These are phyloP conservation scores for Campopleginae sp. DNA, from an alignment of 2,888 invertebrate genomes.

Conservation along the genomic window DNA sequence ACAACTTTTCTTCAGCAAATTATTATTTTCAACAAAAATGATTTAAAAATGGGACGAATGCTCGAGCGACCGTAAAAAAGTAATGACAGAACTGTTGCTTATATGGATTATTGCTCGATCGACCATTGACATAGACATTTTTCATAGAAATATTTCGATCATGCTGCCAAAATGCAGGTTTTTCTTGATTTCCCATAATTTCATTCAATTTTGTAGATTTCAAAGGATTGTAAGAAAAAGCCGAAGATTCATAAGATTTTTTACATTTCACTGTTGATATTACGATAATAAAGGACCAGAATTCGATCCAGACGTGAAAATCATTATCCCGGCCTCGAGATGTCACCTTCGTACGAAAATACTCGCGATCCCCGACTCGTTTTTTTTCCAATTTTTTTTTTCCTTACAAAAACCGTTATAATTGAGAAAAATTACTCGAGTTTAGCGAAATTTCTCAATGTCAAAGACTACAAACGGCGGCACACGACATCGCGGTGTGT, in stretches of 20 bases:
- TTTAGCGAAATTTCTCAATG: slow-evolving; percentile 28
- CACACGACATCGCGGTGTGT: slow-evolving; percentile 42
- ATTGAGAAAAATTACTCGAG: slow-evolving; percentile 32
- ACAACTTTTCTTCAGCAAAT: slow-evolving; percentile 7
- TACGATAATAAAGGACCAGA: background rate
- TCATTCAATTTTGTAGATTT: slow-evolving; percentile 12
- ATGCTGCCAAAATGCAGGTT: background rate
- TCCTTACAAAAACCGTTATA: background rate
- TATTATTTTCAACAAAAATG: slow-evolving; percentile 2
- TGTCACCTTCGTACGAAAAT: background rate
- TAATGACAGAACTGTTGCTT: slow-evolving; percentile 10
- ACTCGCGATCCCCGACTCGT: background rate
- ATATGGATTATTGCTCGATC: slow-evolving; percentile 21
- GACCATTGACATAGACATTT: slow-evolving; percentile 24
- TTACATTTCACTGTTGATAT: slow-evolving; percentile 19
- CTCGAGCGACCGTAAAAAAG: background rate
- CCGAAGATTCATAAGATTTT: slow-evolving; percentile 13
- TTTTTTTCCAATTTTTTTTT: background rate
- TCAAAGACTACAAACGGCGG: slow-evolving; percentile 18
- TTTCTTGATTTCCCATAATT: background rate
- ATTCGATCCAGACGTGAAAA: background rate
- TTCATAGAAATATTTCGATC: slow-evolving; percentile 8
- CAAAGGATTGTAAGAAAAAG: slow-evolving; percentile 1
- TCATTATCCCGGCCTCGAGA: background rate
- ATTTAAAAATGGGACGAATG: background rate